These are phyloP conservation scores for Lobophora halterata DNA, from an alignment of 2,888 invertebrate species.

Conservation along the genomic window DNA sequence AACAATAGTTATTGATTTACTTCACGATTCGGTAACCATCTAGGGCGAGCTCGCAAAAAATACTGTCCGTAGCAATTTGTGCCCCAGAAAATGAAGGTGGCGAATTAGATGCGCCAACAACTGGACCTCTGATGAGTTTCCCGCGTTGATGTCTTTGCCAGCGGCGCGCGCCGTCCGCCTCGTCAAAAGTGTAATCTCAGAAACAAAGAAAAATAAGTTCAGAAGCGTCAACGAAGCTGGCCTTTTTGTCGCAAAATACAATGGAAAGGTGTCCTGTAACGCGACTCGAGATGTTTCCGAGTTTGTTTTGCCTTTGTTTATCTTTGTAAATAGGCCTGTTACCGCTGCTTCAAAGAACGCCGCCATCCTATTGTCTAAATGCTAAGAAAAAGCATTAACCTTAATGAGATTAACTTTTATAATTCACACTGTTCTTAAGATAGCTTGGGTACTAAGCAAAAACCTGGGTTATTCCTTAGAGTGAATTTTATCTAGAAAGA, in stretches of 20 bases:
- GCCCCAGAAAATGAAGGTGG: constrained; percentile 41
- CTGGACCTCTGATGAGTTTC: constrained; percentile 44
- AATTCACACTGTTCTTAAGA: constrained; percentile 9
- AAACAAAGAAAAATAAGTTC: constrained; percentile 43
- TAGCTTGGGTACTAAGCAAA: background rate
- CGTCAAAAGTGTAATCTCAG: constrained; percentile 52
- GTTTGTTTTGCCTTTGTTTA: constrained; percentile 28
- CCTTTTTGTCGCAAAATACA: constrained; percentile 42
- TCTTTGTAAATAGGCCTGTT: constrained; percentile 24
- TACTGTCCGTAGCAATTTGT: constrained; percentile 10
- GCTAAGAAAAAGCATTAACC: constrained; percentile 24
- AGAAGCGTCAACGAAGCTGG: constrained; percentile 34
- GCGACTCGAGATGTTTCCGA: constrained; percentile 29
- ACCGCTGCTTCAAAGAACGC: constrained; percentile 20
- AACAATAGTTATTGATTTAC: too few species aligned
- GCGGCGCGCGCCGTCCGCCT: constrained; percentile 12
- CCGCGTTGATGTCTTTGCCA: constrained; percentile 41
- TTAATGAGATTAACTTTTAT: constrained; percentile 23
- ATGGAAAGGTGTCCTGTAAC: constrained; percentile 41
- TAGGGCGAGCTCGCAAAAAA: too few species aligned
- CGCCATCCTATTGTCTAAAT: constrained; percentile 19
- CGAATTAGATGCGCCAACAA: constrained; percentile 47
- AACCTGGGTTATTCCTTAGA: too few species aligned
- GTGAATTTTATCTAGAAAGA: too few species aligned
- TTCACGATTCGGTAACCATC: too few species aligned